A percentile compares a stretch with the other conserved stretches of the same genome.
Conservation (phyloP, 2,888 invertebrate species). For the Drosophila rubida region DNA sequence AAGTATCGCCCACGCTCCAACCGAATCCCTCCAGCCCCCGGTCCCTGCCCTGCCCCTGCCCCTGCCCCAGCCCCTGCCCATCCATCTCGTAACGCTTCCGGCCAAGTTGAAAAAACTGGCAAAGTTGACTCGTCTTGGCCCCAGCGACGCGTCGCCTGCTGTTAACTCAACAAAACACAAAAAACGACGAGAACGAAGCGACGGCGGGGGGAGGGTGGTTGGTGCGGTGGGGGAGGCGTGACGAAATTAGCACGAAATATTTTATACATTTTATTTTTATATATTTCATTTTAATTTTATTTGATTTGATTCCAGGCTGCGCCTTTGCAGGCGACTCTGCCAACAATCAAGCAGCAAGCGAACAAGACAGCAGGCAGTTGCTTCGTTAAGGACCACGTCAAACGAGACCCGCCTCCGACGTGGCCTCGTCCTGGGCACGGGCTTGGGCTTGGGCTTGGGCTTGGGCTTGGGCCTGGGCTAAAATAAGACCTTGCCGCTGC, state of each 20-base stretch:
- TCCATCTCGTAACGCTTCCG: conserved; percentile 7
- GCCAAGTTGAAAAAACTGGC: conserved; percentile 57
- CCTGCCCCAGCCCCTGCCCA: no score
- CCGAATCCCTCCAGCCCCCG: background rate
- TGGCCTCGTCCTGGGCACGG: background rate
- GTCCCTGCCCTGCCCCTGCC: background rate
- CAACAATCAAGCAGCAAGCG: background rate
- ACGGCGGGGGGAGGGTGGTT: no score
- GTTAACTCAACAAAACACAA: background rate
- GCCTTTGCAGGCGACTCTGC: conserved; percentile 9
- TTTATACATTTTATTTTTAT: conserved; percentile 45
- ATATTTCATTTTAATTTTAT: conserved; percentile 16
- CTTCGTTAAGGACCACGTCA: conserved; percentile 9
- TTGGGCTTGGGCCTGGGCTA: background rate
- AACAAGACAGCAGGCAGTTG: conserved; percentile 4
- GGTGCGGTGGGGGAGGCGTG: conserved; percentile 24
- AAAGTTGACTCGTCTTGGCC: conserved; percentile 57
- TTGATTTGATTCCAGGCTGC: conserved; percentile 26
- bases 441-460: no score
- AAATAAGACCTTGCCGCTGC: conserved; percentile 22
- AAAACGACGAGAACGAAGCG: background rate
- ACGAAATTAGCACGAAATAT: conserved; percentile 73
- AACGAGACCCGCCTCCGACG: background rate
- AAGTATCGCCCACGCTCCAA: conserved; percentile 46
- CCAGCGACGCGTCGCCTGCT: conserved; percentile 12